Conservation (phyloP, 2,888 invertebrate genomes). For the Argyresthia albistria region DNA sequence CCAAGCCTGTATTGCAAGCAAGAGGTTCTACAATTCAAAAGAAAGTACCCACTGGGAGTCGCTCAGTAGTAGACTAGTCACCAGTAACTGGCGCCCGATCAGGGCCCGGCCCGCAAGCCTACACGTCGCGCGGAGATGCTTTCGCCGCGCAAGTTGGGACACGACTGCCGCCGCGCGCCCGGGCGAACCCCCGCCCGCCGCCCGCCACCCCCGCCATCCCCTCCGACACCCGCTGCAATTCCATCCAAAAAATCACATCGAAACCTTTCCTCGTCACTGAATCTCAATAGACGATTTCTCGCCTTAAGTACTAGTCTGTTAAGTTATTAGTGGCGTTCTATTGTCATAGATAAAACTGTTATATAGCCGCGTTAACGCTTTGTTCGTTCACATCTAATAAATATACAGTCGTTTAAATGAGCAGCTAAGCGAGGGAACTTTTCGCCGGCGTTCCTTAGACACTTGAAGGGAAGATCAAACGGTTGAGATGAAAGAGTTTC, state of each 20-base stretch:
- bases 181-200: slow-evolving; percentile 38
- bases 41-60: background rate
- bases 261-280: slow-evolving; percentile 58
- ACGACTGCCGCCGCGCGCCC: slow-evolving; percentile 65
- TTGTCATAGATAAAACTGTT: too few relatives aligned
- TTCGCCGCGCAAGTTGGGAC: slow-evolving; percentile 22
- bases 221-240: slow-evolving; percentile 34
- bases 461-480: slow-evolving; percentile 55
- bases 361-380: too few relatives aligned
- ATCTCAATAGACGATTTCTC: slow-evolving; percentile 46
- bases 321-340: slow-evolving; percentile 33
- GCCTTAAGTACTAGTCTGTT: slow-evolving; percentile 37
- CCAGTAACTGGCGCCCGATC: background rate
- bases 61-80: slow-evolving; percentile 39
- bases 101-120: slow-evolving; percentile 14
- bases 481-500: slow-evolving; percentile 36
- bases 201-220: slow-evolving; percentile 20
- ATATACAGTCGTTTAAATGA: too few relatives aligned
- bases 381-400: too few relatives aligned
- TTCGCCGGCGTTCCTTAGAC: slow-evolving; percentile 27
- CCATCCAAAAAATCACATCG: slow-evolving; percentile 57
- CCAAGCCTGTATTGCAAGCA: background rate
- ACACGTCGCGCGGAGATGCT: slow-evolving; percentile 22
- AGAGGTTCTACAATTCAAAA: background rate
- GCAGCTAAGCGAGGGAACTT: slow-evolving; percentile 17